Evolutionary conservation across 1,140 invertebrate genomes (phyloP).

Genomic region (Drosophila asahinai): DNA sequence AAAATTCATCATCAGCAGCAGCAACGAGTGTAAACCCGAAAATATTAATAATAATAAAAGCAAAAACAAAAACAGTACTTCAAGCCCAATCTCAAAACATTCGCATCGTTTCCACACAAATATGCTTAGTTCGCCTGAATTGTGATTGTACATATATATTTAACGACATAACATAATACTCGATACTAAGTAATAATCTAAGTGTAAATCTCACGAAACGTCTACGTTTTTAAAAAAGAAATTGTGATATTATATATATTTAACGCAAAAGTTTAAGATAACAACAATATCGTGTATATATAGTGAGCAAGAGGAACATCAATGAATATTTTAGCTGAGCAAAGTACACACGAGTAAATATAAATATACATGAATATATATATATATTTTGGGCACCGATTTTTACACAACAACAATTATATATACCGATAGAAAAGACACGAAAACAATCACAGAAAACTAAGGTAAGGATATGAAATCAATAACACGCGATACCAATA

Average conservation of each 20-base stretch:
- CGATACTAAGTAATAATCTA: conserved; percentile 39
- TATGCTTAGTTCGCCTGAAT: conserved; percentile 64
- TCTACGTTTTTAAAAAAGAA: conserved; percentile 77
- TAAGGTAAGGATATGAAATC: conserved; percentile 64
- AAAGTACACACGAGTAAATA: conserved; percentile 62
- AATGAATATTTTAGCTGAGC: conserved; percentile 64
- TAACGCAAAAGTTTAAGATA: conserved; percentile 19
- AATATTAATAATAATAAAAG: conserved; percentile 31
- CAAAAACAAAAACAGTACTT: conserved; percentile 46
- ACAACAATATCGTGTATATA: conserved; percentile 49
- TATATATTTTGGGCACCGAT: conserved; percentile 80
- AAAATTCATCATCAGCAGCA: conserved; percentile 60
- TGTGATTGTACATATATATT: conserved; percentile 75
- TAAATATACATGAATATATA: conserved; percentile 50
- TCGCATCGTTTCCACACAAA: conserved; percentile 58
- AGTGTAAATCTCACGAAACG: conserved; percentile 78
- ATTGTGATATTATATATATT: conserved; percentile 78
- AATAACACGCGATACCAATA: neutral
- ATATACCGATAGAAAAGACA: conserved; percentile 75
- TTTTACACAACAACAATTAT: conserved; percentile 66
- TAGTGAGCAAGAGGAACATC: conserved; percentile 33
- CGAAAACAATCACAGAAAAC: conserved; percentile 79
- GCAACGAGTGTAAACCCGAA: conserved; percentile 14
- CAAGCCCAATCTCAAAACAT: conserved; percentile 62
- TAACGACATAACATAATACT: conserved; percentile 48